Conservation (phyloP, 2,113 vertebrate species). For the Heterochromis multidens region DNA sequence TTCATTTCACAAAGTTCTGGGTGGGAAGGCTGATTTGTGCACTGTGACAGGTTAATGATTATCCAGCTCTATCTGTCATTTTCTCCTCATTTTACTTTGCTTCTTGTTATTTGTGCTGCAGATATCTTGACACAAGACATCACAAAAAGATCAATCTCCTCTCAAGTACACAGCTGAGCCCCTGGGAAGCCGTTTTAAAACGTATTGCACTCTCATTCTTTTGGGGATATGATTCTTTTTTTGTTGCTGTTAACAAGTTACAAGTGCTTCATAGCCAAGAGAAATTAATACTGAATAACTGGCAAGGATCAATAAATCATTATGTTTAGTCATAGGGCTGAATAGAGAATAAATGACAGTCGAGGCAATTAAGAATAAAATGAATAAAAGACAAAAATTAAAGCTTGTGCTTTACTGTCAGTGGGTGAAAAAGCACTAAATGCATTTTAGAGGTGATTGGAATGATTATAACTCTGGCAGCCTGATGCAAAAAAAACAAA, state of each 20-base stretch:
- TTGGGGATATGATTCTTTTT: background rate
- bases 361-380: background rate
- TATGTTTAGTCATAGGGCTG: background rate
- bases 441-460: background rate
- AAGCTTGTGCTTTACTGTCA: background rate
- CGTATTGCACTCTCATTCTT: background rate
- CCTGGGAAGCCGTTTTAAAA: background rate
- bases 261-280: background rate
- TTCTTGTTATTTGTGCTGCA: constrained; percentile 21
- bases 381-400: background rate
- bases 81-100: constrained; percentile 14
- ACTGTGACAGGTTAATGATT: constrained; percentile 49
- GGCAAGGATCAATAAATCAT: background rate
- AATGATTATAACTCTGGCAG: constrained; percentile 1
- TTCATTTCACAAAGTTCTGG: constrained; percentile 27
- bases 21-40: constrained; percentile 29
- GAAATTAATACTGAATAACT: background rate
- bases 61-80: constrained; percentile 33
- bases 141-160: constrained; percentile 32
- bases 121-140: constrained; percentile 35
- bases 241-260: background rate
- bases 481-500: background rate
- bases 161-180: constrained; percentile 13
- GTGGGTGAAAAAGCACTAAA: background rate
- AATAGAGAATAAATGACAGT: background rate